Evolutionary conservation across 2,113 vertebrate genomes (phyloP).

Genomic region (Pterophyllum scalare): DNA sequence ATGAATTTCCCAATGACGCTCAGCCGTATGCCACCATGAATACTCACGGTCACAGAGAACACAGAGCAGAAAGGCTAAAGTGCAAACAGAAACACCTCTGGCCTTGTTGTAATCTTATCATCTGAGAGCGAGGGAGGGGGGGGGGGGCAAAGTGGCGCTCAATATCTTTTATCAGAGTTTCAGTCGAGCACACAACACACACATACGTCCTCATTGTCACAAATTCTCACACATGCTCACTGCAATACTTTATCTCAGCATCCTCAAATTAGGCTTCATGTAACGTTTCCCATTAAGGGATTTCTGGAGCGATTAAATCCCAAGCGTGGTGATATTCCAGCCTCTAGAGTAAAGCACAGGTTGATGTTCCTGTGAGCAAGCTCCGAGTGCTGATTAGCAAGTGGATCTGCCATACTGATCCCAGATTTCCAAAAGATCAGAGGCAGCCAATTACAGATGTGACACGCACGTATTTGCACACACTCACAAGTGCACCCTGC

Average conservation of each 20-base stretch:
- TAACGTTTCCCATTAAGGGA: slow-evolving; percentile 73
- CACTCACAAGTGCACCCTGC: background rate
- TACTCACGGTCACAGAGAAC: slow-evolving; percentile 19
- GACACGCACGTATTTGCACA: slow-evolving; percentile 12
- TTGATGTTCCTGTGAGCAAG: slow-evolving; percentile 40
- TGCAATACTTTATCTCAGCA: slow-evolving; percentile 59
- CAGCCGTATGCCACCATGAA: slow-evolving; percentile 52
- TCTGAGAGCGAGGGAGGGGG: slow-evolving; percentile 13
- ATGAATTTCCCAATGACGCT: slow-evolving; percentile 64
- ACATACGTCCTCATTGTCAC: background rate
- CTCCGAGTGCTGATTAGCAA: slow-evolving; percentile 64
- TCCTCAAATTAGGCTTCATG: slow-evolving; percentile 72
- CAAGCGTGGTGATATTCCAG: slow-evolving; percentile 44
- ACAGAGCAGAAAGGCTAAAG: slow-evolving; percentile 54
- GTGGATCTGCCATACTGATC: slow-evolving; percentile 72
- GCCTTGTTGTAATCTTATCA: slow-evolving; percentile 70
- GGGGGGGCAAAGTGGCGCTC: slow-evolving; percentile 54
- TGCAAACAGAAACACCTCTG: slow-evolving; percentile 54
- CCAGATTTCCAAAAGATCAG: slow-evolving; percentile 77
- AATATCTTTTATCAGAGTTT: slow-evolving; percentile 65
- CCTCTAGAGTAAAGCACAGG: slow-evolving; percentile 50
- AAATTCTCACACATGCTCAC: slow-evolving; percentile 2
- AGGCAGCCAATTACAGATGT: slow-evolving; percentile 77
- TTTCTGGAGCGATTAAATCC: slow-evolving; percentile 71
- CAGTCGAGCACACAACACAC: slow-evolving; percentile 36